Percentiles rank a stretch among this genome's conserved stretches.
These are phyloP conservation scores for Rhizoglyphus robini DNA, from an alignment of 1,140 invertebrate species.

Conservation along the genomic window DNA sequence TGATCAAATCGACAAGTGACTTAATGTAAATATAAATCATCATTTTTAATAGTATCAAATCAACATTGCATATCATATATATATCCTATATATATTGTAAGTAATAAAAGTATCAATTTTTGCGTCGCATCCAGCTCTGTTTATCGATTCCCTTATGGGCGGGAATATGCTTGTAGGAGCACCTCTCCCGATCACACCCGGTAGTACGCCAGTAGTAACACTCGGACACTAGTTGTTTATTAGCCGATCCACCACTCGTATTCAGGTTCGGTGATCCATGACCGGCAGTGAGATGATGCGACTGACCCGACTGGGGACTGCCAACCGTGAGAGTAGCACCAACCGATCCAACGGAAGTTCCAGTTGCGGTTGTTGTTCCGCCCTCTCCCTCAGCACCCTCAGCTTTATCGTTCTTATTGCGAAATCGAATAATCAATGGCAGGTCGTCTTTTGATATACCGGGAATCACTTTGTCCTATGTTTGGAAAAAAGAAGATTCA, in stretches of 20 bases:
- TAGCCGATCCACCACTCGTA: neutral
- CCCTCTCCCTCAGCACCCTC: neutral
- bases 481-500: neutral
- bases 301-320: neutral
- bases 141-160: conserved; percentile 4
- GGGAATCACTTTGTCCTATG: conserved; percentile 2
- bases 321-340: neutral
- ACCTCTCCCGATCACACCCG: conserved; percentile 5
- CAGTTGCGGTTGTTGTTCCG: no score
- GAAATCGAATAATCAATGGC: conserved; percentile 6
- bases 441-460: conserved; percentile 8
- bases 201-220: conserved; percentile 11
- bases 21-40: neutral
- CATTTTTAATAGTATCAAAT: neutral
- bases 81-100: neutral
- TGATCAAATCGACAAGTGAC: neutral
- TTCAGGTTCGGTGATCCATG: neutral
- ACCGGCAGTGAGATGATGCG: neutral
- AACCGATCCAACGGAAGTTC: neutral
- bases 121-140: conserved; percentile 1
- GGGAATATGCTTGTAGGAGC: neutral
- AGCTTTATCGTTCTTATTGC: conserved; percentile 8
- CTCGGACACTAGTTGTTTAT: neutral
- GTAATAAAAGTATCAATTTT: neutral
- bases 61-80: neutral